phyloP scores from a whole-genome alignment of 2,113 vertebrate species.

The Chroicocephalus ridibundus region DNA sequence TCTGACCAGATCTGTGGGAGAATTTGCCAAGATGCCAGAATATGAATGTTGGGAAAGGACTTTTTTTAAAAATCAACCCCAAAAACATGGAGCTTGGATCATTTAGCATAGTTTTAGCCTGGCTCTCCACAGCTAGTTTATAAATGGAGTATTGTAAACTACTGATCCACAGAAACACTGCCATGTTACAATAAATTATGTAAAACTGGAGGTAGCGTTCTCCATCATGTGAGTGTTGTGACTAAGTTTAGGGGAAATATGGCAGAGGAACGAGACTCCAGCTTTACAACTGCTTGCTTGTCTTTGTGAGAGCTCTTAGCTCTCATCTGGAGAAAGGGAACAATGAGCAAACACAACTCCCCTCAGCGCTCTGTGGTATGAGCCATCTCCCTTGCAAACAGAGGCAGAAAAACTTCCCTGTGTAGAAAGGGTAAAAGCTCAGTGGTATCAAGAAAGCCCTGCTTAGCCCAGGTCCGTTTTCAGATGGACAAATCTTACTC shows the following conservation, averaged over 20 bases:
- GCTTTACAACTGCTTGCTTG: background rate
- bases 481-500: background rate
- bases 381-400: background rate
- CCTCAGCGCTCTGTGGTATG: rapidly evolving
- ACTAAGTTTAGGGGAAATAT: background rate
- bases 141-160: background rate
- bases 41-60: background rate
- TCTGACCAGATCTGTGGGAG: background rate
- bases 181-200: background rate
- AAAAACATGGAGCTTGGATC: background rate
- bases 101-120: background rate
- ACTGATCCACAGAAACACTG: background rate
- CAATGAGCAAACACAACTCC: background rate
- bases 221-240: too few relatives aligned
- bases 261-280: background rate
- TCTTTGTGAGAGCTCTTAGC: background rate
- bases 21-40: background rate
- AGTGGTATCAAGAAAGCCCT: background rate
- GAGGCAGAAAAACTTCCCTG: background rate
- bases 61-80: background rate
- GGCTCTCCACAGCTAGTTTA: background rate
- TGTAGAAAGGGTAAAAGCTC: background rate
- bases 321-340: background rate
- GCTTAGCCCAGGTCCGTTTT: background rate
- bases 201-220: background rate